Base-by-base conservation (phyloP, 30 jellyfish, hydroid and myxozoan species). In the Turritopsis dohrnii region DNA sequence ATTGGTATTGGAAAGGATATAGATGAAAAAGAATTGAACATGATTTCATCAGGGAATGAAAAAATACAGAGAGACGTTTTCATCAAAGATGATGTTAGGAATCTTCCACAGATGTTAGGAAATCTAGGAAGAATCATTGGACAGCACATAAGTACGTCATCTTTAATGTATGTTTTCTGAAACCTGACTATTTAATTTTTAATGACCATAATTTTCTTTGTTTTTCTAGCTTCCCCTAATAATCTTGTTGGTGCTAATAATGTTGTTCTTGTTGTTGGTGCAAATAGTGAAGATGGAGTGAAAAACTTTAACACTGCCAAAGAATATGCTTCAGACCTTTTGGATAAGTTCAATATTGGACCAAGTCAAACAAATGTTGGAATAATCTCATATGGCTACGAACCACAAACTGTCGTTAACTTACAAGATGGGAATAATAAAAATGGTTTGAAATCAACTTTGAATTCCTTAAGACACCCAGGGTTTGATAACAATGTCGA, bases 1-100 rank as follows among this genome's bases (percentile, higher is more conserved):
- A 41, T 91, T 9, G 96, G 75, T 21, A 19, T 87, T 22, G 96
- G 96, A 3, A 29, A 79, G 21, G 80, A 88, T 0, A 79, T 81
- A 30, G 17, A 20, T 80, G 54, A 54, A 1, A 54, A 80, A 1
- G 82, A 52, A 80, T 31, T 80, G 65, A 80, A 80, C 9, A n/a
- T 80, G 28, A 16, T 80, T 53, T 52, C 87, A 21, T 30, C 87
- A 9, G 87, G 87, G 18, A 30, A 80, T 22, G 66, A 30, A 60
- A 23, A 80, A 30, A 60, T 30, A 60, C 1, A 23, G 27, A 26
- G 17, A 21, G 76, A 66, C 29, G 76, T 66, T 17, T 26, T 66
- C 29, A 26, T 66, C 29, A 26, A 21, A 21, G 17, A 26, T 21
- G 17, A 26, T 66, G 29, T 21, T 17, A 66, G 17, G 8, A 7